Evolutionary conservation across 2,113 vertebrate genomes (phyloP).

Genomic region (Bagarius yarrelli): DNA sequence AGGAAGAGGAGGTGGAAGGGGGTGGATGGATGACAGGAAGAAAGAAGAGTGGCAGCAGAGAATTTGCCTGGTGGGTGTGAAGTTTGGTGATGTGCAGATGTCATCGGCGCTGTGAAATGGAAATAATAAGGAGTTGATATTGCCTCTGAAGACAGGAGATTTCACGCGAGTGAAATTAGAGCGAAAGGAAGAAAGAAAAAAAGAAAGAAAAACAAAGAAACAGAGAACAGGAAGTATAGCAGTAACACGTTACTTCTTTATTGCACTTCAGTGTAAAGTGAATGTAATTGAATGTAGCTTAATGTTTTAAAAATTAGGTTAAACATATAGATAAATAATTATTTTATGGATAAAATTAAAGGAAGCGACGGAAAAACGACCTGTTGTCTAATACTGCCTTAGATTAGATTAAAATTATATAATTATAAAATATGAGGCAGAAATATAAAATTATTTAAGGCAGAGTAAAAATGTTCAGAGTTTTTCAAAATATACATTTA

Average conservation of each 20-base stretch:
- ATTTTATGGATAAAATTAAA: conserved; percentile 55
- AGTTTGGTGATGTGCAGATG: conserved; percentile 71
- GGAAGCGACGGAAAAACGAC: background rate
- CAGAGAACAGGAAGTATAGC: background rate
- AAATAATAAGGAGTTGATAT: conserved; percentile 77
- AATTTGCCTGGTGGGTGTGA: conserved; percentile 67
- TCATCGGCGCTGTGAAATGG: conserved; percentile 72
- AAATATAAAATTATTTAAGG: too few species aligned
- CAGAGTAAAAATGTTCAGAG: too few species aligned
- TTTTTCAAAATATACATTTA: too few species aligned
- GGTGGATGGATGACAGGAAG: conserved; percentile 12
- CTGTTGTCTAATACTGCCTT: background rate
- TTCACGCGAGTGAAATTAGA: conserved; percentile 76
- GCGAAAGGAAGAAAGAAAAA: conserved; percentile 37
- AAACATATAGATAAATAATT: conserved; percentile 54
- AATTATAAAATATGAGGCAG: too few species aligned
- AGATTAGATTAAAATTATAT: too few species aligned
- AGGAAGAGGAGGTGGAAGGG: background rate
- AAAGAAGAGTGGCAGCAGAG: conserved; percentile 27
- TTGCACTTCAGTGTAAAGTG: conserved; percentile 6
- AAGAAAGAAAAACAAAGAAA: conserved; percentile 39
- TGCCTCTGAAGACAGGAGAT: conserved; percentile 73
- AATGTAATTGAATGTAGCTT: too few species aligned
- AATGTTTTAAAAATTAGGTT: background rate
- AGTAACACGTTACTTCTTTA: background rate